A percentile compares a stretch with the other conserved stretches of the same genome.
Conservation (phyloP, 1,140 invertebrate species). For the Calliphora vicina region DNA sequence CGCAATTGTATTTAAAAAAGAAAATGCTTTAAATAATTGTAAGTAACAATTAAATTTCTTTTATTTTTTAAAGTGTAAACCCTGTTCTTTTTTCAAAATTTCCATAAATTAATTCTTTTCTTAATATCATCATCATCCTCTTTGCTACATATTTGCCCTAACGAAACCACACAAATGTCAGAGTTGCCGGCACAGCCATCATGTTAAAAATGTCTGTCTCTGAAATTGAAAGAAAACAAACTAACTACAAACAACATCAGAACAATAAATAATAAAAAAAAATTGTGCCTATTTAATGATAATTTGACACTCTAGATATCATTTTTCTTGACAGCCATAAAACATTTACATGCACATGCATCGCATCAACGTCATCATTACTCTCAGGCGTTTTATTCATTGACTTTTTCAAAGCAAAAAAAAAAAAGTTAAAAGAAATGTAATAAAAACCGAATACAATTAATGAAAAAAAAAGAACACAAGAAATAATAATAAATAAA, state of each 20-base stretch:
- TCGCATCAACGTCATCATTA: too few species aligned
- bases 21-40: neutral
- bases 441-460: neutral
- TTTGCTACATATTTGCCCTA: too few species aligned
- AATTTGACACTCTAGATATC: constrained; percentile 26
- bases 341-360: neutral
- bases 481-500: too few species aligned
- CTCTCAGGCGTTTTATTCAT: too few species aligned
- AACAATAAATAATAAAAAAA: neutral
- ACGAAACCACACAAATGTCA: neutral
- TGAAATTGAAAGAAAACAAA: neutral
- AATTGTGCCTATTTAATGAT: constrained; percentile 24
- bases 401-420: too few species aligned
- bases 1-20: too few species aligned
- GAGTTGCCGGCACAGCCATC: neutral
- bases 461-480: too few species aligned
- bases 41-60: neutral
- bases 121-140: neutral
- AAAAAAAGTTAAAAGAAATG: too few species aligned
- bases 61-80: neutral
- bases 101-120: neutral
- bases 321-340: constrained; percentile 5
- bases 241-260: neutral
- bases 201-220: neutral
- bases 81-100: neutral